Percentiles rank a stretch among this genome's conserved stretches.
These are phyloP conservation scores for Drosophila pseudotalamancana DNA, from an alignment of 2,888 invertebrate species.

Conservation along the genomic window DNA sequence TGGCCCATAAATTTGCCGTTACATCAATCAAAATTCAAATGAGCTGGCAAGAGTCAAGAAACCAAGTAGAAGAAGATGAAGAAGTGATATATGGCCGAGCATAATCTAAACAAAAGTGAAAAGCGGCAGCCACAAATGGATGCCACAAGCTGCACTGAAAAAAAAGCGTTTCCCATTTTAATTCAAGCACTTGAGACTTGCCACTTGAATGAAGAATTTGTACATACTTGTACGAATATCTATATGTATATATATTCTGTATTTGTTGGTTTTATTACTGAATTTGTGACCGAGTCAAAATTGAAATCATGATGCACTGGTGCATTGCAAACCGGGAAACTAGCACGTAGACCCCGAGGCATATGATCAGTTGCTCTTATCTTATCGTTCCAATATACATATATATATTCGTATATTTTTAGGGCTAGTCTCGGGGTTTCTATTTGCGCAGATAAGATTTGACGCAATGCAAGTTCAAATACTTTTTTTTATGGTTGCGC, in stretches of 20 bases:
- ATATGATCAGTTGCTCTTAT: conserved; percentile 53
- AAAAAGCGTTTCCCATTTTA: conserved; percentile 28
- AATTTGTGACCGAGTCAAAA: conserved; percentile 3
- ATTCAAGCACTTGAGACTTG: conserved; percentile 29
- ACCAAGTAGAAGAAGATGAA: neutral
- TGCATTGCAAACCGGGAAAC: conserved; percentile 37
- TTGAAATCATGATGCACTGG: conserved; percentile 16
- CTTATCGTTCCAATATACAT: conserved; percentile 41
- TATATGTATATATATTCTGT: neutral
- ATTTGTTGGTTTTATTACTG: neutral
- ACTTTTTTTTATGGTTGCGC: conserved; percentile 35
- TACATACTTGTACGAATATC: neutral
- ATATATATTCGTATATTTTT: neutral
- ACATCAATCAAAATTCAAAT: conserved; percentile 68
- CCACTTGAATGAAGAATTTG: conserved; percentile 32
- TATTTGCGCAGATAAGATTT: conserved; percentile 38
- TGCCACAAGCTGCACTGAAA: conserved; percentile 23
- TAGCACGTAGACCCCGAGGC: conserved; percentile 60
- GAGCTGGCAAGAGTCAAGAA: conserved; percentile 32
- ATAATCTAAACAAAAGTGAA: conserved; percentile 60
- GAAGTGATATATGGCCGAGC: conserved; percentile 38
- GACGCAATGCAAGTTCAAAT: conserved; percentile 26
- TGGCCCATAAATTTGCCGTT: conserved; percentile 38
- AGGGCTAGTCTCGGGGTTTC: neutral
- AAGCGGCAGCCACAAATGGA: conserved; percentile 20